Percentiles rank a stretch among this genome's conserved stretches.
Conservation (phyloP, 2,888 invertebrate species). For the Hypselothyrea guttata region DNA sequence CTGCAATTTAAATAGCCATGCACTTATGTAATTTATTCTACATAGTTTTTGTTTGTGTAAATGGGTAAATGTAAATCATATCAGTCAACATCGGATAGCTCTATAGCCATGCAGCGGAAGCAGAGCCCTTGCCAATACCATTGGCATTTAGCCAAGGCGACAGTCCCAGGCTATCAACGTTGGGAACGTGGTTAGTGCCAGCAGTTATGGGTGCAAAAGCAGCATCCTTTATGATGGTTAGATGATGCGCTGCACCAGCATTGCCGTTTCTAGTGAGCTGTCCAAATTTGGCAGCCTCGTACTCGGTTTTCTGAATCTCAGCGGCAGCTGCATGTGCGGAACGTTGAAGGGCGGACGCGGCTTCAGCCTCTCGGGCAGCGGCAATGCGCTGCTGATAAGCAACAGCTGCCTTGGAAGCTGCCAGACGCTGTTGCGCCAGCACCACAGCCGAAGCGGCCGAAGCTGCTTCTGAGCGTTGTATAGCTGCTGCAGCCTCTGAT, state of each 20-base stretch:
- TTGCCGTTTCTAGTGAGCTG: conserved; percentile 85
- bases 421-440: conserved; percentile 87
- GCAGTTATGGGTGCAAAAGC: conserved; percentile 82
- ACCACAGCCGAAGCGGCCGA: conserved; percentile 87
- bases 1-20: too few species aligned
- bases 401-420: conserved; percentile 87
- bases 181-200: conserved; percentile 79
- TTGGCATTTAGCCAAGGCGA: conserved; percentile 71
- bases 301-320: conserved; percentile 86
- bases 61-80: neutral
- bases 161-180: conserved; percentile 63
- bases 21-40: neutral
- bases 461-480: conserved; percentile 86
- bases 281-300: conserved; percentile 85
- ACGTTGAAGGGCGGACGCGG: conserved; percentile 87
- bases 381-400: conserved; percentile 89
- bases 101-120: conserved; percentile 50
- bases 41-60: neutral
- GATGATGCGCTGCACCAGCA: conserved; percentile 84
- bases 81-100: neutral
- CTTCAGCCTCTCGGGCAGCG: conserved; percentile 88
- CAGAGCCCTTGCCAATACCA: conserved; percentile 33
- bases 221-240: conserved; percentile 85
- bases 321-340: conserved; percentile 88
- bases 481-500: conserved; percentile 87